Evolutionary conservation across 2,113 vertebrate genomes (phyloP), one percentile per base, ranked within the genome.

Genomic region (Barbus barbus): DNA sequence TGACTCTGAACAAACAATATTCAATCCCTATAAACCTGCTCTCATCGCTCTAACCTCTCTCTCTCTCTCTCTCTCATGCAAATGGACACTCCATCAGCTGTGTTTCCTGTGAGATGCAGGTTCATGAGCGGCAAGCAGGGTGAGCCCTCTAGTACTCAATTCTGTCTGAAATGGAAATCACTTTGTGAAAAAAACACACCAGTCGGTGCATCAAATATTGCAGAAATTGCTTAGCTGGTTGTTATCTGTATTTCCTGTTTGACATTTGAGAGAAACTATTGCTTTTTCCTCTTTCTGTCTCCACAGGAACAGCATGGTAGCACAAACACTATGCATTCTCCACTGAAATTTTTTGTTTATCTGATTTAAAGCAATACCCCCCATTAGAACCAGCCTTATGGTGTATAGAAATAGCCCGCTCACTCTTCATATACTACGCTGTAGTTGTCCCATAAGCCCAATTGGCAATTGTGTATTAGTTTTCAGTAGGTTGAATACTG

Each of bases 151-250:
- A 69, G 28, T 46, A 69, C 61, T 65, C 24, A 24, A 51, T 69
- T 51, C 61, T 81, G 44, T 31, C 78, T 81, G 60, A 81, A 81
- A 81, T 81, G 78, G 44, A 51, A 81, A 81, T 80, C 76, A 38
- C 8, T 16, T 16, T 31, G 4, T 5, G 3, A 69, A 81, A 69
- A 63, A 48, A 69, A 51, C 9, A 12, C 14, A 31, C 14, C 60
- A 5, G 18, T n/a, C 7, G 14, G 14, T 22, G 26, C 26, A 61
- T 36, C 56, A 60, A 60, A 78, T 31, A 31, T n/a, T 22, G 41
- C 78, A 67, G 41, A 81, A 81, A 78, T 60, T 58, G 26, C 6
- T 56, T 38, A 60, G 33, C 28, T 60, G 53, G 53, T 78, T 77
- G 74, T 36, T 78, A 56, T 78, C 28, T 78, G 56, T 58, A 58